Conservation (phyloP, 2,797 vertebrate species). For the Acanthurus lineatus region DNA sequence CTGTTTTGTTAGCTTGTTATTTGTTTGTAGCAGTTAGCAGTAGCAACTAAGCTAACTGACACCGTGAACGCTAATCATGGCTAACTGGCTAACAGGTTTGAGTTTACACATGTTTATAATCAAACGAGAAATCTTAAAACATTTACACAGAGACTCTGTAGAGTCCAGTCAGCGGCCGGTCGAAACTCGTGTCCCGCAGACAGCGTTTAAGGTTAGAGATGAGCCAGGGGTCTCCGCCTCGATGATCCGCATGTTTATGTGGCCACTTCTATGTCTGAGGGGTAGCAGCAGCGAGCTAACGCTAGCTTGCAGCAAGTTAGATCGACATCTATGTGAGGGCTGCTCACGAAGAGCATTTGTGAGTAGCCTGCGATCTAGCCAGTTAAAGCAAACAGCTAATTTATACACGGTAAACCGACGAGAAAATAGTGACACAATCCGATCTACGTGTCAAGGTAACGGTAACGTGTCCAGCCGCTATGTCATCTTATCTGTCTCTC, state of each 20-base stretch:
- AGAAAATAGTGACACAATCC: not conserved
- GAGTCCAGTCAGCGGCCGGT: constrained; percentile 81
- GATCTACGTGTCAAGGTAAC: constrained; percentile 27
- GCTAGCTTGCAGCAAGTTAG: constrained; percentile 76
- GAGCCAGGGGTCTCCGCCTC: constrained; percentile 81
- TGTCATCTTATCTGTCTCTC: constrained; percentile 68
- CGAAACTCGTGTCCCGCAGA: constrained; percentile 77
- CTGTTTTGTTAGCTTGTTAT: constrained; percentile 57
- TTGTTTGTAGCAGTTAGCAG: constrained; percentile 80
- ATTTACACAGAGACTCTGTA: constrained; percentile 74
- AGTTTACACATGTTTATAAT: constrained; percentile 64
- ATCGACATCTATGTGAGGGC: constrained; percentile 63
- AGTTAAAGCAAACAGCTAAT: not conserved
- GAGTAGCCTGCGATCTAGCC: constrained; percentile 20
- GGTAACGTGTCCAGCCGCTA: constrained; percentile 54
- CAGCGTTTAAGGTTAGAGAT: constrained; percentile 65
- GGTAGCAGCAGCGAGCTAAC: constrained; percentile 72
- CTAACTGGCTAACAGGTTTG: constrained; percentile 50
- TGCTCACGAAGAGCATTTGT: constrained; percentile 54
- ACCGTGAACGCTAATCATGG: constrained; percentile 18
- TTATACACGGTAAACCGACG: not conserved
- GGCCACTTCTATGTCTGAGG: constrained; percentile 74
- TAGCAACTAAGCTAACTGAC: constrained; percentile 41
- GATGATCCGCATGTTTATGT: constrained; percentile 84
- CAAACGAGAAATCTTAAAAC: constrained; percentile 34